phyloP scores from a whole-genome alignment of 1,140 invertebrate genomes.

The Zeugodacus cucurbitae region DNA sequence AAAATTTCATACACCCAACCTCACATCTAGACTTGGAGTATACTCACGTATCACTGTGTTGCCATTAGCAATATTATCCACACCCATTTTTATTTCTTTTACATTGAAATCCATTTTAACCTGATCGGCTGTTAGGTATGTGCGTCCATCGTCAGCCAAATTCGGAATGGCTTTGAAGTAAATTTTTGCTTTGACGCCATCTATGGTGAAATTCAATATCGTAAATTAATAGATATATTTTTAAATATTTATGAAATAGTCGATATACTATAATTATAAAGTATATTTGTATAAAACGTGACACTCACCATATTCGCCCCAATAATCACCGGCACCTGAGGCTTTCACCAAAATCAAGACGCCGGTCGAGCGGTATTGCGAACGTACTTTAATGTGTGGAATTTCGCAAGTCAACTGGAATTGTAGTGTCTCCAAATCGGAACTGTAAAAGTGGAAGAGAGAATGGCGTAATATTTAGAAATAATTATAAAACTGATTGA shows the following conservation, averaged over 20 bases:
- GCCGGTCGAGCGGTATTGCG: slow-evolving; percentile 81
- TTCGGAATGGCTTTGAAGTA: slow-evolving; percentile 79
- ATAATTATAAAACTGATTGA: not conserved
- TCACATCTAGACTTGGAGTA: not conserved
- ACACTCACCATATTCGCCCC: slow-evolving; percentile 82
- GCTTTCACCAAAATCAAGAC: slow-evolving; percentile 81
- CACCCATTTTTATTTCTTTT: slow-evolving; percentile 82
- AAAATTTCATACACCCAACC: too few relatives aligned
- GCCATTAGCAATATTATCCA: slow-evolving; percentile 82
- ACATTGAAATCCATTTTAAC: slow-evolving; percentile 86
- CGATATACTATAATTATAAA: not conserved
- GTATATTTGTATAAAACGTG: not conserved
- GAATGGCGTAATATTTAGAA: not conserved
- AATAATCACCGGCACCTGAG: slow-evolving; percentile 84
- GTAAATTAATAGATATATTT: not conserved
- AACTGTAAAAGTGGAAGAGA: slow-evolving; percentile 67
- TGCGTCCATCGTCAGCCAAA: slow-evolving; percentile 68
- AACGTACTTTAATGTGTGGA: slow-evolving; percentile 79
- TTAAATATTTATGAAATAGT: not conserved
- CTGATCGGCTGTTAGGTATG: slow-evolving; percentile 76
- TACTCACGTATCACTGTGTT: slow-evolving; percentile 81
- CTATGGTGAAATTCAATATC: slow-evolving; percentile 63
- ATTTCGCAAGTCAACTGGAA: slow-evolving; percentile 81
- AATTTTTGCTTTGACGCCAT: slow-evolving; percentile 83
- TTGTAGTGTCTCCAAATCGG: slow-evolving; percentile 79